These are phyloP conservation scores for Pilophorus perplexus DNA, from an alignment of 2,888 invertebrate species.

Conservation along the genomic window DNA sequence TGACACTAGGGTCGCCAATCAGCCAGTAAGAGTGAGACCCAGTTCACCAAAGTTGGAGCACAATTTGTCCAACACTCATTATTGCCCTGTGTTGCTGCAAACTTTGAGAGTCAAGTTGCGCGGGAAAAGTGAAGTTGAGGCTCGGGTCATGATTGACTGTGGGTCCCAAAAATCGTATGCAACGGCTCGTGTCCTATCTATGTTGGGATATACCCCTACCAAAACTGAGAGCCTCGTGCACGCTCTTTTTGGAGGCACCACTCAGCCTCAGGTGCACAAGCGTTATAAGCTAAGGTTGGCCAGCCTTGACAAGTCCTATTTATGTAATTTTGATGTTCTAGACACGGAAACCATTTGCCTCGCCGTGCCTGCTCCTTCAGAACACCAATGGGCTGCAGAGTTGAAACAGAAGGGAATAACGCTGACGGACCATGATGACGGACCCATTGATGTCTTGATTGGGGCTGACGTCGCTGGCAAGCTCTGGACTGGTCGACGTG, in stretches of 20 bases:
- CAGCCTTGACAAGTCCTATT: not conserved
- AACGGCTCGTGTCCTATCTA: not conserved
- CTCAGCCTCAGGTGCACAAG: slow-evolving; percentile 1
- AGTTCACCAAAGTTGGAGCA: not conserved
- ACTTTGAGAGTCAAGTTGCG: slow-evolving; percentile 16
- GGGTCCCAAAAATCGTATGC: slow-evolving; percentile 25
- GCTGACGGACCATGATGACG: not conserved
- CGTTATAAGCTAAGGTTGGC: not conserved
- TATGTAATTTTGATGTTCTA: slow-evolving; percentile 16
- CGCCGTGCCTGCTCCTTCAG: not conserved
- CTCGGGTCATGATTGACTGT: slow-evolving; percentile 19
- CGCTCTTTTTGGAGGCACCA: slow-evolving; percentile 22
- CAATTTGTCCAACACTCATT: not conserved
- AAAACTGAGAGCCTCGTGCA: slow-evolving; percentile 2
- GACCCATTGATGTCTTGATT: slow-evolving; percentile 18
- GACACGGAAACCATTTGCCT: slow-evolving; percentile 1
- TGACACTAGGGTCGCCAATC: not conserved
- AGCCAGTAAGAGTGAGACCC: not conserved
- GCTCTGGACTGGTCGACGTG: not conserved
- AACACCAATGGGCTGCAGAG: not conserved
- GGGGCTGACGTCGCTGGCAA: slow-evolving; percentile 25
- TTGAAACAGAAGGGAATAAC: not conserved
- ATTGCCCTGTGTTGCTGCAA: slow-evolving; percentile 11
- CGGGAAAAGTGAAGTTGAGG: not conserved
- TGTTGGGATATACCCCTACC: not conserved